Base-by-base conservation (phyloP, 1,140 invertebrate genomes). In the Drosophila ambigua region DNA sequence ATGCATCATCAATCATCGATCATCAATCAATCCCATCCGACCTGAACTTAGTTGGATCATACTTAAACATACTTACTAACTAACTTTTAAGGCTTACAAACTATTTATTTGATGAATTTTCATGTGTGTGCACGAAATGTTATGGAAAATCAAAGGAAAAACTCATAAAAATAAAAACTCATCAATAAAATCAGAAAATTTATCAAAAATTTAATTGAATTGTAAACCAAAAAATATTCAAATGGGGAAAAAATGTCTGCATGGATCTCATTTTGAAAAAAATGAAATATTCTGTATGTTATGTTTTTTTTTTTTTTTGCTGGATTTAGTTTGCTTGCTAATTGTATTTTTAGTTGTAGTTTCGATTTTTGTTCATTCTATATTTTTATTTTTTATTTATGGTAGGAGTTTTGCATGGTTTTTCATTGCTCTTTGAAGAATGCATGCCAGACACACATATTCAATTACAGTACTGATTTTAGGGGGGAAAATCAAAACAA, bases 261-360 rank as follows among this genome's bases (percentile, higher is more conserved):
- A 90, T 91, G 90, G 90, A 91, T 91, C 90, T 90, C 90, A 79
- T 82, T 78, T 55, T 13, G 11, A 58, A 85, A 89, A 48, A 48
- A 71, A 50, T 84, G 39, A 50, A 65, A 54, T 63, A 57, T 62
- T 49, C 35, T 26, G 60, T 35, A 39, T 39, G 35, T 52, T 48
- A 28, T 35, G 52, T 49, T 50, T 45, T 35, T 24, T 63, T 35
- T 52, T 71, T 7, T 24, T 63, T 35, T 52, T 71, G 5, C 45
- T 48, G 9, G 39, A 45, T 46, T 65, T 49, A 6, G 41, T 15
- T 43, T 48, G 3, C 23, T 41, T 20, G 28, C 39, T 39, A 67
- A 55, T 55, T 16, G 45, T 11, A 46, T 66, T 58, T 20, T 52
- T 39, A 6, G 11, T 66, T 20, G 44, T 39, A 6, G 11, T 59